Conservation (phyloP, 2,888 invertebrate species). For the Eremobia ochroleuca region DNA sequence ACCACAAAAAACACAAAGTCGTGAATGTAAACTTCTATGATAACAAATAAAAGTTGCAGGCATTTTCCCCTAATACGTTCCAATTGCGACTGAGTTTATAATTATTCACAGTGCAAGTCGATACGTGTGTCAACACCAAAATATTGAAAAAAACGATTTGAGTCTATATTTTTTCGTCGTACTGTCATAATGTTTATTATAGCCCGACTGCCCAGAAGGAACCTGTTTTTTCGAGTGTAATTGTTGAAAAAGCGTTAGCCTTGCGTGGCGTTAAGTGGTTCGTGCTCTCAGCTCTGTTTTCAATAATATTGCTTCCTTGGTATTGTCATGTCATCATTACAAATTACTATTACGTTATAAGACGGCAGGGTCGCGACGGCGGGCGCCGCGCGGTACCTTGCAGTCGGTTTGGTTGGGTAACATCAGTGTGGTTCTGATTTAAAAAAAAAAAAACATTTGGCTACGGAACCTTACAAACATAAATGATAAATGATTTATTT, state of each 20-base stretch:
- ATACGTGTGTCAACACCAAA: no score
- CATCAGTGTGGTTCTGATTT: neutral
- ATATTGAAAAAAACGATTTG: no score
- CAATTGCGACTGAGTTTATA: no score
- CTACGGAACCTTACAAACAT: neutral
- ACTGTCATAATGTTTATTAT: neutral
- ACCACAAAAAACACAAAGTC: no score
- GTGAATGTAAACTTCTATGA: no score
- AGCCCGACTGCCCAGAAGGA: neutral
- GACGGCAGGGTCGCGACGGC: neutral
- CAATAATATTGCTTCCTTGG: constrained; percentile 31
- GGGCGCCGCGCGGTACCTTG: neutral
- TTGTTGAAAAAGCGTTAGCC: constrained; percentile 21
- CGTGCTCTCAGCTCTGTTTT: constrained; percentile 29
- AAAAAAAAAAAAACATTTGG: neutral
- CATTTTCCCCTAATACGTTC: no score
- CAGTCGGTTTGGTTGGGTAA: neutral
- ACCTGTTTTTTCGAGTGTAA: neutral
- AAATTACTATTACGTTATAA: constrained; percentile 1
- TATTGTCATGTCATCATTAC: constrained; percentile 31
- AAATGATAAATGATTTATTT: no score
- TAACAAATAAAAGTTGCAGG: no score
- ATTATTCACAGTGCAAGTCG: no score
- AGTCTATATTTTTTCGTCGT: no score
- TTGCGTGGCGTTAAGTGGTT: constrained; percentile 44